Conservation (phyloP, 2,888 invertebrate genomes). For the Drosophila anceps region DNA sequence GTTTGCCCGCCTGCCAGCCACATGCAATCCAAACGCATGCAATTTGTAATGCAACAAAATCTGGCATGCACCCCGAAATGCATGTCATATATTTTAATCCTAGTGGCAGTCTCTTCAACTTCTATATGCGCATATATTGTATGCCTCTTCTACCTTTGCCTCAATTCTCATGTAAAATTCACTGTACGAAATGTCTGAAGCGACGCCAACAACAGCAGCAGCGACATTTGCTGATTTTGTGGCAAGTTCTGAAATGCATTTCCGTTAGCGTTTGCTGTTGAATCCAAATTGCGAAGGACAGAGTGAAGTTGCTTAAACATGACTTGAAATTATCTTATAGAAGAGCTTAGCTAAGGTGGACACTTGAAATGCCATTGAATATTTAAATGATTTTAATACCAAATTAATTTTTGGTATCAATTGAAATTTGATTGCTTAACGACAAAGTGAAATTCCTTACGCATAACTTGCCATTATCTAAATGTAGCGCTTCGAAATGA, state of each 20-base stretch:
- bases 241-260: constrained; percentile 39
- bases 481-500: no score
- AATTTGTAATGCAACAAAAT: constrained; percentile 53
- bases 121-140: constrained; percentile 9
- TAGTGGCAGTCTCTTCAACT: constrained; percentile 16
- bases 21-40: constrained; percentile 36
- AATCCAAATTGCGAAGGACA: constrained; percentile 24
- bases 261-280: constrained; percentile 36
- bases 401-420: no score
- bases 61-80: constrained; percentile 39
- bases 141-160: constrained; percentile 15
- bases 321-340: constrained; percentile 13
- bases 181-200: constrained; percentile 26
- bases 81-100: constrained; percentile 50
- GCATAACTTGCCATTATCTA: no score
- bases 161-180: constrained; percentile 39
- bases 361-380: not conserved
- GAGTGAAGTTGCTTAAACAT: constrained; percentile 3
- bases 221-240: constrained; percentile 21
- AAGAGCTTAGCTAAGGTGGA: not conserved
- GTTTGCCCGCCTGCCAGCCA: constrained; percentile 22
- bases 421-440: no score
- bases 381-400: not conserved
- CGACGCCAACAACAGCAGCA: constrained; percentile 20
- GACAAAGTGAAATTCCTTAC: no score